Evolutionary conservation across 2,113 vertebrate species (phyloP), one percentile per base, ranked within the genome.

Genomic region (Sander vitreus): DNA sequence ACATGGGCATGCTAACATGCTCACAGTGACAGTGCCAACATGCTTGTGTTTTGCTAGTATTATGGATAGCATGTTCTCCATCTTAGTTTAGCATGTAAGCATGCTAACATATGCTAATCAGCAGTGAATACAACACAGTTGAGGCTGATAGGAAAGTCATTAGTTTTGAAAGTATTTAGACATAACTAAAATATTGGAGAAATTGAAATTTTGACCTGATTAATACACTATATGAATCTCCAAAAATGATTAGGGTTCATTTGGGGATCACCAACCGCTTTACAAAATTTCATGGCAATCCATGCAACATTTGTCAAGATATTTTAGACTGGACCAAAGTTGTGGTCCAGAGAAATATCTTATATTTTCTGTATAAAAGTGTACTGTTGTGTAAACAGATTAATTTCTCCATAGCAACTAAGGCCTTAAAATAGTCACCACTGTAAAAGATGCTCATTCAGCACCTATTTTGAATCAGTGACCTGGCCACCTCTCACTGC

Each of bases 371-470:
- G 18, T 19, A 19, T 19, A 45, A 45, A 9, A 45, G 43, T 4
- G 4, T 30, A 30, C 11, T 45, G 43, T 45, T 45, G 43, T 19
- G 50, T 51, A 51, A 51, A 51, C 50, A 51, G 18, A 51, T 7
- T 16, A 2, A 15, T 19, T 51, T 51, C 50, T 19, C 50, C 16
- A 51, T 51, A 51, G 50, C 50, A 19, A 51, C 16, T 15, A 51
- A 21, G 50, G 50, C 50, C 30, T 30, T 51, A 51, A 51, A 18
- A 51, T 16, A 51, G 50, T 59, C 23, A 3, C 18, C 25, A 15
- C 14, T 78, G 54, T 36, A 50, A 60, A 73, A 51, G 19, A 73
- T 33, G 36, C 45, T 39, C 36, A 64, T 64, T 47, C 50, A 33
- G 9, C 48, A 18, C 36, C 48, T 33, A 14, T 10, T 45, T 23